Evolutionary conservation across 2,797 vertebrate genomes (phyloP), one percentile per base, ranked within the genome.

Genomic region (Novumbra hubbsi): DNA sequence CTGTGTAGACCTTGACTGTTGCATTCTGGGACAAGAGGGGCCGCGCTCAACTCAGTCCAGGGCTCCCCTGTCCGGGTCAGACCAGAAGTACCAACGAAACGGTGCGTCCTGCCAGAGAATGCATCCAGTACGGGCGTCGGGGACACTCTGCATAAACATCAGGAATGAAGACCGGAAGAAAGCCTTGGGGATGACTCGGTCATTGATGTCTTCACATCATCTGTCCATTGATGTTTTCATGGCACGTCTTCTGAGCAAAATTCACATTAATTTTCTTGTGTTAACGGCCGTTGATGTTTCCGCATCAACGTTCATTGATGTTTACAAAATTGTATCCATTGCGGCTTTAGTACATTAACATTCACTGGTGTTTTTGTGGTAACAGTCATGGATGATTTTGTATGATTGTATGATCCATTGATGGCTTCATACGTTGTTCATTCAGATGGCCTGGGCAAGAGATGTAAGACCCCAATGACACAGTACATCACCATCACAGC

Each of bases 141-240:
- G n/a, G 52, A 57, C 52, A 57, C 11, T 5, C 52, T 57, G 19
- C 19, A 57, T 21, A 11, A 21, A 57, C n/a, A 57, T 8, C 41
- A 11, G n/a, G 8, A 57, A n/a, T 74, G 77, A 81, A 48, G n/a
- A 73, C 83, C 87, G 86, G 81, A 86, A 88, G 80, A 75, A 72
- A 19, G 52, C 65, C 2, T 1, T 69, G 17, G 75, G 78, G 79
- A 73, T 27, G 16, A 70, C 63, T 73, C 80, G 17, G 4, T 34
- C 32, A 75, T 55, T 83, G 81, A 83, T 64, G 75, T 84, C 74
- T 82, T 74, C 79, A 30, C 11, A 21, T 55, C 1, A 55, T 11
- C 7, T 11, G 8, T 55, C 17, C 8, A 21, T 21, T 55, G 41
- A 45, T 45, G 41, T 45, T 8, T 45, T 3, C 41, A 2, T 45